phyloP scores from a whole-genome alignment of 2,113 vertebrate genomes.

The Chitala chitala region DNA sequence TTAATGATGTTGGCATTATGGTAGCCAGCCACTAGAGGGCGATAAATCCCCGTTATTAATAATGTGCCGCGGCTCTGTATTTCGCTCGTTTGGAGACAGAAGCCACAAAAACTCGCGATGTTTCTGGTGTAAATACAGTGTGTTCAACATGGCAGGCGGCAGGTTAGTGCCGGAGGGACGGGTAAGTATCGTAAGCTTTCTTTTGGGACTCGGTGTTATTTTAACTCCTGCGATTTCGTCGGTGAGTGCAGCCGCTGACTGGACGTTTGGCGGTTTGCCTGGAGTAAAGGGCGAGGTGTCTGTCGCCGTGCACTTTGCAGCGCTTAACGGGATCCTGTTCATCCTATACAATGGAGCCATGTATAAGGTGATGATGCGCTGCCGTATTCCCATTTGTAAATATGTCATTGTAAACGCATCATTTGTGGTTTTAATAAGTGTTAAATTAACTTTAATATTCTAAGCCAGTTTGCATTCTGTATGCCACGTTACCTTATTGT shows the following conservation, averaged over 20 bases:
- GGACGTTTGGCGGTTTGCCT: slow-evolving; percentile 64
- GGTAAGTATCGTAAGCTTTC: slow-evolving; percentile 74
- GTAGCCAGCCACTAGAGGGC: background rate
- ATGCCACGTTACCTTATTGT: no score
- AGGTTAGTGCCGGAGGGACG: slow-evolving; percentile 73
- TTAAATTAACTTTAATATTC: no score
- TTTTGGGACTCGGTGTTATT: slow-evolving; percentile 75
- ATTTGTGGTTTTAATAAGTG: no score
- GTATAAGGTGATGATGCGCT: slow-evolving; percentile 82
- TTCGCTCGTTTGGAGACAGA: background rate
- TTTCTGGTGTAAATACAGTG: slow-evolving; percentile 33
- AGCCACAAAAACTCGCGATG: slow-evolving; percentile 48
- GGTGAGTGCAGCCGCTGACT: slow-evolving; percentile 55
- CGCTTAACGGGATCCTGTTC: slow-evolving; percentile 77
- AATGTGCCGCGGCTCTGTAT: background rate
- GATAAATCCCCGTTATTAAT: background rate
- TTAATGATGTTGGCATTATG: no score
- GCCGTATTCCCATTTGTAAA: no score
- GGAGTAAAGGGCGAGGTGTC: slow-evolving; percentile 67
- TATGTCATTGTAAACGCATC: no score
- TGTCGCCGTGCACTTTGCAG: slow-evolving; percentile 72
- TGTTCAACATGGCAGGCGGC: slow-evolving; percentile 70
- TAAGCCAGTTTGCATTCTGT: no score
- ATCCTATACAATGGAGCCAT: slow-evolving; percentile 72
- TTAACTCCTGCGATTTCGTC: slow-evolving; percentile 62